Base-by-base conservation (phyloP, 2,797 vertebrate genomes). In the Knipowitschia caucasica region DNA sequence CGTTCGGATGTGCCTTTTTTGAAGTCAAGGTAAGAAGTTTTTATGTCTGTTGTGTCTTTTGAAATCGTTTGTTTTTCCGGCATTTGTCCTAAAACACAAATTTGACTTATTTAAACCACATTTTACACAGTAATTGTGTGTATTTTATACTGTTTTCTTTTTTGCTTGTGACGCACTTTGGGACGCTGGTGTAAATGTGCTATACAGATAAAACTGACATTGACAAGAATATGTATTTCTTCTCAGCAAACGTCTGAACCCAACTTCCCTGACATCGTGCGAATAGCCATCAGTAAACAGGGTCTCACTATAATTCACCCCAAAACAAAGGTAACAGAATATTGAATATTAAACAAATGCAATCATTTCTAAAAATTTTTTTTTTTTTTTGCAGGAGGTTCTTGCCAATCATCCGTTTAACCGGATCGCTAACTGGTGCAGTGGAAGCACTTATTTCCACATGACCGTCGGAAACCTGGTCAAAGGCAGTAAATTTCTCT, bases 361-460 rank as follows among this genome's bases (percentile, higher is more conserved):
- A 2, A 18, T 21, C 11, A 4, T 35, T 2, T 3, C 20, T 59
- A n/a, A n/a, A n/a, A n/a, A 1, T 3, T 38, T 25, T 50, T 10
- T 54, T 43, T 63, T 69, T 49, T 57, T 4, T 26, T 64, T 72
- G 0, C 78, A 99, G 97, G 95, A 94, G 1, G 84, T 92, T 67
- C 85, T 99, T 64, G 89, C 71, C 4, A 91, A 82, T 58, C 91
- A 98, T 64, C 90, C 93, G 0, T 94, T 93, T 75, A 98, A 92
- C 77, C 93, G 92, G 78, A 95, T 99, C 10, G 92, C 95, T 49
- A 98, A 87, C 60, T 99, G 97, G 97, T 94, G 93, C 88, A 99
- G 97, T 15, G 96, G 97, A 7, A 98, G 93, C 82, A 99, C 97
- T 0, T 99, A 96, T 67, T 99, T 99, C 60, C 96, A 99, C 81